Evolutionary conservation across 2,888 invertebrate species (phyloP).

Genomic region (Cyclophora albipunctata): DNA sequence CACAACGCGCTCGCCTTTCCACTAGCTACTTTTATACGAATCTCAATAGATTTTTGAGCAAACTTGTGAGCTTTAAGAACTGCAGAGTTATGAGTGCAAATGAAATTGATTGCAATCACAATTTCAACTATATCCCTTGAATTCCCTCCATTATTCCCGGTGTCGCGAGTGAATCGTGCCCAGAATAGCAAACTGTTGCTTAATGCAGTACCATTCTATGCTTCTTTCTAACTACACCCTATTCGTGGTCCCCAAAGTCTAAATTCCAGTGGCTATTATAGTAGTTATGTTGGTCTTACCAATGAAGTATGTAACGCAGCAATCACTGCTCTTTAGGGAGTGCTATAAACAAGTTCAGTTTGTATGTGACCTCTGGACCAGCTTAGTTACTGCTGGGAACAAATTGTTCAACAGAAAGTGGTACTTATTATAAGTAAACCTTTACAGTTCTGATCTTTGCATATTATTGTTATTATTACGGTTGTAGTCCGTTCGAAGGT

Average conservation of each 20-base stretch:
- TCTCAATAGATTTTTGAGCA: too few relatives aligned
- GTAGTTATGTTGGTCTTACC: slow-evolving; percentile 1
- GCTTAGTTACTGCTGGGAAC: too few relatives aligned
- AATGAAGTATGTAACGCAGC: slow-evolving; percentile 23
- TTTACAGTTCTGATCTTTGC: too few relatives aligned
- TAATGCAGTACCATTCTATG: slow-evolving; percentile 29
- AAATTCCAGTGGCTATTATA: background rate
- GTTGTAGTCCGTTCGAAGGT: too few relatives aligned
- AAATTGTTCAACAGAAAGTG: too few relatives aligned
- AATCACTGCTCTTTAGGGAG: slow-evolving; percentile 41
- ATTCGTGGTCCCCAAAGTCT: slow-evolving; percentile 11
- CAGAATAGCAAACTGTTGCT: slow-evolving; percentile 40
- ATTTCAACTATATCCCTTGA: slow-evolving; percentile 12
- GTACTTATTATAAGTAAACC: too few relatives aligned
- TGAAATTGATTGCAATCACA: background rate
- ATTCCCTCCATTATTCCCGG: slow-evolving; percentile 37
- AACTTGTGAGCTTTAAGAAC: too few relatives aligned
- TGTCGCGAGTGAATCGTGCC: slow-evolving; percentile 41
- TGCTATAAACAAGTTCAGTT: slow-evolving; percentile 34
- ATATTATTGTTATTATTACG: too few relatives aligned
- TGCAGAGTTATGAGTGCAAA: too few relatives aligned
- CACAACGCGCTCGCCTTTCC: too few relatives aligned
- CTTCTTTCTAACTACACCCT: slow-evolving; percentile 9
- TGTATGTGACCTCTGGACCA: slow-evolving; percentile 18
- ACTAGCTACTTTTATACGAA: too few relatives aligned